These are phyloP conservation scores for Equus quagga DNA, from an alignment of 2,113 vertebrate species.

Conservation along the genomic window DNA sequence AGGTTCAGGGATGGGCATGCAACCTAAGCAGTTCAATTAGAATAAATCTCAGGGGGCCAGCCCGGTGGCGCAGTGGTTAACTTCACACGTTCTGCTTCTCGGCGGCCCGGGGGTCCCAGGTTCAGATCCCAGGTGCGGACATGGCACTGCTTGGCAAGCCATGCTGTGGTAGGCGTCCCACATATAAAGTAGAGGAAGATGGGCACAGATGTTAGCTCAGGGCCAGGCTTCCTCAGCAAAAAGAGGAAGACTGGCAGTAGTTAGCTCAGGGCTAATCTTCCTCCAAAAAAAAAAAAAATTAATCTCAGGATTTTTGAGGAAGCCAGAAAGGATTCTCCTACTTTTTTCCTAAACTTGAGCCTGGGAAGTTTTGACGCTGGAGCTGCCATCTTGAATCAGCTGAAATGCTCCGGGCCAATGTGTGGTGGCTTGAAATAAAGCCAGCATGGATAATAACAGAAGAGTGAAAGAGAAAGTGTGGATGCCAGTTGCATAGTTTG, in stretches of 20 bases:
- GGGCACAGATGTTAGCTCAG: too few relatives aligned
- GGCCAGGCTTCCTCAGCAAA: too few relatives aligned
- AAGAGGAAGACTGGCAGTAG: too few relatives aligned
- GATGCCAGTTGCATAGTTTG: not conserved
- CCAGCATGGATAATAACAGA: not conserved
- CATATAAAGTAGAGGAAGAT: too few relatives aligned
- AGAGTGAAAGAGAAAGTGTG: not conserved
- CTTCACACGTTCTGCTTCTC: too few relatives aligned
- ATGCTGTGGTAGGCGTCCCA: too few relatives aligned
- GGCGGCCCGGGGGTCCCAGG: too few relatives aligned
- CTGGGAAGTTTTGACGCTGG: not conserved
- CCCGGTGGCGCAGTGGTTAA: too few relatives aligned
- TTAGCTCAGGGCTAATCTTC: too few relatives aligned
- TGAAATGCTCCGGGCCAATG: not conserved
- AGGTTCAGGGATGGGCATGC: not conserved
- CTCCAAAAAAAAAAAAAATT: not conserved
- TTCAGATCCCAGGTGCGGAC: too few relatives aligned
- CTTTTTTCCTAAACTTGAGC: not conserved
- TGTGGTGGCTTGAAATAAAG: not conserved
- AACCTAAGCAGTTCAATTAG: not conserved
- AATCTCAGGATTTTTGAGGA: not conserved
- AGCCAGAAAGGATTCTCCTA: not conserved
- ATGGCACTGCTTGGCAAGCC: too few relatives aligned
- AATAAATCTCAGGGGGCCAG: not conserved
- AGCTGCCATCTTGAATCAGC: not conserved